These are phyloP conservation scores for Harpalus rufipes DNA, from an alignment of 2,888 invertebrate genomes.

Conservation along the genomic window DNA sequence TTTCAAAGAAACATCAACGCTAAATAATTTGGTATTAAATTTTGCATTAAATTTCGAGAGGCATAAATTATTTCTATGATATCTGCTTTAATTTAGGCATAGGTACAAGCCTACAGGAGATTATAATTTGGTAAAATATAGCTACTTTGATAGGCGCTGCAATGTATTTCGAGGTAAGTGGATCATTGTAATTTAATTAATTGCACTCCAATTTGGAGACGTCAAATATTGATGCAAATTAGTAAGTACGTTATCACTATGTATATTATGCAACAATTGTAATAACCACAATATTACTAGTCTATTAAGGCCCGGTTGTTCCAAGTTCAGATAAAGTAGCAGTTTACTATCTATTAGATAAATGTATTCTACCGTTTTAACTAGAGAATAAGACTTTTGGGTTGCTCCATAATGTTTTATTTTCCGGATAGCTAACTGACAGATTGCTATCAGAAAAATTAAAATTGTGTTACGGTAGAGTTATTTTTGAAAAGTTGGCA, in stretches of 20 bases:
- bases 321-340: too few species aligned
- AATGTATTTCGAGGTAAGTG: neutral
- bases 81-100: neutral
- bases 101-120: neutral
- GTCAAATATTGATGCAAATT: neutral
- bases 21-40: neutral
- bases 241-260: neutral
- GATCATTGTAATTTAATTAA: neutral
- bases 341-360: too few species aligned
- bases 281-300: too few species aligned
- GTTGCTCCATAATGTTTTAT: too few species aligned
- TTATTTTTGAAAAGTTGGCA: too few species aligned
- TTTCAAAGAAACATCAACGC: neutral
- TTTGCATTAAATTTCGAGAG: neutral
- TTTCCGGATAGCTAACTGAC: too few species aligned
- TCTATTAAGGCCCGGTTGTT: too few species aligned
- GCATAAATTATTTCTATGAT: neutral
- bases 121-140: neutral
- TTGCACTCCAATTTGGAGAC: neutral
- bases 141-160: neutral
- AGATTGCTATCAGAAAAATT: too few species aligned
- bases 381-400: too few species aligned
- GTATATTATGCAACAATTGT: neutral
- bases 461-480: too few species aligned
- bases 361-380: too few species aligned